phyloP scores from a whole-genome alignment of 2,797 vertebrate species.

The Lagorchestes hirsutus region DNA sequence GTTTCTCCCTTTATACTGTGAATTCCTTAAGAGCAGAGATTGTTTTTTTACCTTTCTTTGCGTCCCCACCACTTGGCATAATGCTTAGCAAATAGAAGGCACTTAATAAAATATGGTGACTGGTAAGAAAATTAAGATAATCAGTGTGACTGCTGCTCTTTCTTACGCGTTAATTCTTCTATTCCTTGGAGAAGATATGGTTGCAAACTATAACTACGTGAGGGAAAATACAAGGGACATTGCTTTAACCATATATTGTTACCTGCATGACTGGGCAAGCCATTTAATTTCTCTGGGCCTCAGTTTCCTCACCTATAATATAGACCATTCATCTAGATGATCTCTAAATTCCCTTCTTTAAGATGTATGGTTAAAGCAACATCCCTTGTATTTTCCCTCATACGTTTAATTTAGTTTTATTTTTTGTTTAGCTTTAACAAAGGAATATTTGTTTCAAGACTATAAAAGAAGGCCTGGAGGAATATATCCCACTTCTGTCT shows the following conservation, averaged over 20 bases:
- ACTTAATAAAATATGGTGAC: background rate
- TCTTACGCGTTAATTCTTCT: background rate
- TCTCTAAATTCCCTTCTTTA: background rate
- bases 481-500: background rate
- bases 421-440: background rate
- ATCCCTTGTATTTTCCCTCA: background rate
- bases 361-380: background rate
- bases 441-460: background rate
- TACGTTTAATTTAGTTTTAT: background rate
- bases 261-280: background rate
- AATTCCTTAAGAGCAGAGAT: background rate
- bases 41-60: background rate
- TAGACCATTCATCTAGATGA: background rate
- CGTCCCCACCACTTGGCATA: background rate
- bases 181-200: background rate
- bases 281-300: background rate
- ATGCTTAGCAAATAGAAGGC: background rate
- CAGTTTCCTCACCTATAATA: background rate
- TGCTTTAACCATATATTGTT: background rate
- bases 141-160: background rate
- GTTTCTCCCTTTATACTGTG: background rate
- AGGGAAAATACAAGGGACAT: background rate
- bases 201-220: background rate
- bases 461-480: background rate
- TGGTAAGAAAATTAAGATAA: background rate